Conservation (phyloP, 1,140 invertebrate species). For the Drusus annulatus region DNA sequence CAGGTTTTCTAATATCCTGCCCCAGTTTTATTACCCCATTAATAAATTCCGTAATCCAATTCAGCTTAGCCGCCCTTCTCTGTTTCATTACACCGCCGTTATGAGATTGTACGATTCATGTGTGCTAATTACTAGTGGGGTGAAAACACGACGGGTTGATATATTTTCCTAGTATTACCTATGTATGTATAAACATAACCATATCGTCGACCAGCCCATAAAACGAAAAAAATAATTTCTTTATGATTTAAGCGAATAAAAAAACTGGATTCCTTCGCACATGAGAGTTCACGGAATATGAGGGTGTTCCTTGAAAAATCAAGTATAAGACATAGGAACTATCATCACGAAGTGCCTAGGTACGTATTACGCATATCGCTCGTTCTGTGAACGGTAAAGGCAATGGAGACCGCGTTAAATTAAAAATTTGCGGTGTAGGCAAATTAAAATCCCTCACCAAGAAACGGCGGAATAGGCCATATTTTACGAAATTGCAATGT, state of each 20-base stretch:
- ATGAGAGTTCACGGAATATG: no score
- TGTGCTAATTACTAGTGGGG: neutral
- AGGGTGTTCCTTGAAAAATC: neutral
- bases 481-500: slow-evolving; percentile 28
- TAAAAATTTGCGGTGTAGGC: slow-evolving; percentile 21
- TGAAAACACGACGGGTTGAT: neutral
- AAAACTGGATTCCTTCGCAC: no score
- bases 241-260: no score
- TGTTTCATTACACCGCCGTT: neutral
- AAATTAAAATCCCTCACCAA: slow-evolving; percentile 26
- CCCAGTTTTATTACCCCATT: neutral
- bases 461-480: slow-evolving; percentile 10
- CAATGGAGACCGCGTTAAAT: slow-evolving; percentile 11
- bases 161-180: no score
- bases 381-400: neutral
- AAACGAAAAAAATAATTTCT: no score
- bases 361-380: no score
- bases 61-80: neutral
- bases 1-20: slow-evolving; percentile 1
- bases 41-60: slow-evolving; percentile 3
- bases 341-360: no score
- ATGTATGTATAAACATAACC: no score
- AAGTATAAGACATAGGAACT: neutral
- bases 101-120: neutral
- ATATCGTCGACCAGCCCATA: no score